Evolutionary conservation across 2,888 invertebrate genomes (phyloP).

Genomic region (Epirrhoe tristata): DNA sequence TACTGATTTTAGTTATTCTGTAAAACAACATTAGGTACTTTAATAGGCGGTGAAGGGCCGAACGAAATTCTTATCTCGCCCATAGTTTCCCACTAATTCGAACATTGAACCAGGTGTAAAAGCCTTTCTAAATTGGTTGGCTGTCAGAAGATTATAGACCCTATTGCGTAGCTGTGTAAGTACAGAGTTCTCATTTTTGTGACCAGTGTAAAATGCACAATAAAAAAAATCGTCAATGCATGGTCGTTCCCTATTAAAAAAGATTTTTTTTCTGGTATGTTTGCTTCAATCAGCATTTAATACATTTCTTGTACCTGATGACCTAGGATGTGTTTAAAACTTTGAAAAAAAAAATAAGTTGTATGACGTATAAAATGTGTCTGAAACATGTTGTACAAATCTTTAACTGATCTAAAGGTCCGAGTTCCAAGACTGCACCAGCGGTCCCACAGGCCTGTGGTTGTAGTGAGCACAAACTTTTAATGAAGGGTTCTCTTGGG

Average conservation of each 20-base stretch:
- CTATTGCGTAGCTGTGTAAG: conserved; percentile 4
- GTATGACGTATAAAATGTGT: no score
- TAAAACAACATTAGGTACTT: conserved; percentile 1
- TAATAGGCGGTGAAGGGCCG: neutral
- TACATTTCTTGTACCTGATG: no score
- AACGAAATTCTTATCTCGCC: conserved; percentile 10
- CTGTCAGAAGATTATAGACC: neutral
- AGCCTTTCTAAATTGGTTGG: conserved; percentile 23
- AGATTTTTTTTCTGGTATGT: no score
- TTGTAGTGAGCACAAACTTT: conserved; percentile 31
- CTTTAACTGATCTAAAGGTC: neutral
- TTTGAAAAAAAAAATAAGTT: no score
- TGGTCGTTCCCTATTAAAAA: no score
- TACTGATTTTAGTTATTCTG: neutral
- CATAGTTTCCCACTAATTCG: conserved; percentile 5
- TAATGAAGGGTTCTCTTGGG: conserved; percentile 34
- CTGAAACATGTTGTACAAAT: no score
- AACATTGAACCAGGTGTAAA: conserved; percentile 28
- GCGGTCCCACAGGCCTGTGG: conserved; percentile 1
- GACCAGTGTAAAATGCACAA: no score
- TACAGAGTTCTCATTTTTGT: neutral
- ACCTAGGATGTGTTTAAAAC: no score
- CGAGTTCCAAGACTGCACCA: conserved; percentile 1
- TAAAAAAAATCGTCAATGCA: no score
- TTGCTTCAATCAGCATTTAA: no score